Evolutionary conservation across 2,888 invertebrate genomes (phyloP), one percentile per base, ranked within the genome.

Genomic region (Andrena bicolor): DNA sequence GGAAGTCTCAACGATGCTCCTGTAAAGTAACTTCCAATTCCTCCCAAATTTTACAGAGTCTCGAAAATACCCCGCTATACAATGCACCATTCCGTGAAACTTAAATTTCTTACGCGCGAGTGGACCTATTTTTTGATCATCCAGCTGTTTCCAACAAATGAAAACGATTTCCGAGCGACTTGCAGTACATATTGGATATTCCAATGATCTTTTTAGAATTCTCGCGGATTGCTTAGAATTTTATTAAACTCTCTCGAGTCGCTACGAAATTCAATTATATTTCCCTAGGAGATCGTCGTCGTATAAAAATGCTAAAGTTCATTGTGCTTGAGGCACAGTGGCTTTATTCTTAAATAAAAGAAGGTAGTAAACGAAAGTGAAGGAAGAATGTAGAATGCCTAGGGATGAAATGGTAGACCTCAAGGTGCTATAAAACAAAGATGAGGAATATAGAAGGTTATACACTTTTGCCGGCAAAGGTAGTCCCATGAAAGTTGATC

Each of bases 31-130:
- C 66, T 76, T 63, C 26, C 51, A 63, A 30, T 56, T 48, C 20
- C 76, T 4, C 48, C 26, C 58, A 30, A 76, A 73, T 88, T 81
- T 86, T 75, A 82, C 80, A 82, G 79, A 84, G 79, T 87, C 89
- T 83, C 72, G 68, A 79, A 83, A 5, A 60, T 1, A 7, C 13
- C 63, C 4, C 23, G 8, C 56, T 10, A 2, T 51, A 51, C 8
- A 20, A 51, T 51, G 41, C 8, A 61, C 48, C 32, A 20, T 16
- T 3, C 23, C 53, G 70, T 20, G 70, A 48, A 74, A 79, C 28
- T 58, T 32, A 10, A 48, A 63, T 63, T 64, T 23, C 5, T 30
- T 8, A 48, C 56, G 20, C 63, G 30, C 53, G 10, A 23, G 28
- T 20, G 53, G 41, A n/a, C 48, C 10, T 60, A 30, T 41, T 63